A percentile compares a stretch with the other conserved stretches of the same genome.
phyloP scores from a whole-genome alignment of 1,140 invertebrate species.

The Drosophila pruinosa region DNA sequence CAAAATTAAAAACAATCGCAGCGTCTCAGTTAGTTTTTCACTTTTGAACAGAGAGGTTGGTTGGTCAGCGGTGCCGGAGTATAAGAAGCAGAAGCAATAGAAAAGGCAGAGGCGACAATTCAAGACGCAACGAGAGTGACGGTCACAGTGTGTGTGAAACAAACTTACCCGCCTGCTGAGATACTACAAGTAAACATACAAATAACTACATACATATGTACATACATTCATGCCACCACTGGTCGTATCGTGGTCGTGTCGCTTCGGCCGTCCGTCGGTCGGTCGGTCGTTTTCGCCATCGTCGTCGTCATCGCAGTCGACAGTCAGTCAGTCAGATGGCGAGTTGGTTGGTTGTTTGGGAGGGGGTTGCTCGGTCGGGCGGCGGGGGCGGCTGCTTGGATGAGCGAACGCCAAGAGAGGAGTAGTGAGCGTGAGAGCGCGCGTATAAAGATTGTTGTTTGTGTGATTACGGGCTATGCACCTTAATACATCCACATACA shows the following conservation, averaged over 20 bases:
- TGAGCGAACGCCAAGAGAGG: slow-evolving; percentile 31
- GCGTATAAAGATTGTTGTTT: slow-evolving; percentile 41
- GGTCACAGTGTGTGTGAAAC: slow-evolving; percentile 46
- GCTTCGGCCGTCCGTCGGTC: slow-evolving; percentile 30
- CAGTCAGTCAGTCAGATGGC: slow-evolving; percentile 41
- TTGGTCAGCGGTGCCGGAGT: slow-evolving; percentile 37
- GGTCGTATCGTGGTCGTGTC: slow-evolving; percentile 50
- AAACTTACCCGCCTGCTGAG: slow-evolving; percentile 57
- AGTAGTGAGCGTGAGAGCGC: slow-evolving; percentile 35
- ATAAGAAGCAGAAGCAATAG: slow-evolving; percentile 34
- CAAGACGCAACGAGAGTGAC: slow-evolving; percentile 54
- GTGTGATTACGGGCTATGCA: slow-evolving; percentile 46
- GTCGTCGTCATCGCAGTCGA: slow-evolving; percentile 23
- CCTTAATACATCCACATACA: slow-evolving; percentile 33
- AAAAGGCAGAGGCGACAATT: slow-evolving; percentile 51
- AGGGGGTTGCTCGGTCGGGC: slow-evolving; percentile 3
- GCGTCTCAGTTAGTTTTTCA: slow-evolving; percentile 66
- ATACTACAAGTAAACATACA: slow-evolving; percentile 66
- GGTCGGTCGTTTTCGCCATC: slow-evolving; percentile 50
- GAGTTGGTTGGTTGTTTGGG: slow-evolving; percentile 43
- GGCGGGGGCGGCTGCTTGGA: slow-evolving; percentile 36
- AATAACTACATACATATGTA: slow-evolving; percentile 43
- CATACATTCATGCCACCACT: slow-evolving; percentile 40
- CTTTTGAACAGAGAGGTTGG: slow-evolving; percentile 70
- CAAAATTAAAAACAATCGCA: slow-evolving; percentile 38